Conservation (phyloP, 2,888 invertebrate genomes). For the Clivina fossor region DNA sequence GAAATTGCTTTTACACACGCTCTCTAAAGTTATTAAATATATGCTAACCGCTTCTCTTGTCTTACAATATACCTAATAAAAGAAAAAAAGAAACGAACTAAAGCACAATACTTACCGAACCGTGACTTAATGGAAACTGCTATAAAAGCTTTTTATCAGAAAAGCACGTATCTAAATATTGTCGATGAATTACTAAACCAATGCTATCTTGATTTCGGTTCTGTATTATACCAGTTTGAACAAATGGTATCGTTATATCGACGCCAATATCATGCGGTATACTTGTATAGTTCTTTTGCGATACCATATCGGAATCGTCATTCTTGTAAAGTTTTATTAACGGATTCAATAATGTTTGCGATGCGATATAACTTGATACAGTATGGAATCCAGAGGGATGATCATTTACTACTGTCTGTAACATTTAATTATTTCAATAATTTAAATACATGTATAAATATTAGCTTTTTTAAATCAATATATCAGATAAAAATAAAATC, state of each 20-base stretch:
- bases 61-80: no score
- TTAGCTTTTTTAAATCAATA: no score
- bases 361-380: conserved; percentile 62
- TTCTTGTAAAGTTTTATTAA: conserved; percentile 59
- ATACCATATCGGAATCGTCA: conserved; percentile 66
- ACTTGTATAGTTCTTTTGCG: conserved; percentile 68
- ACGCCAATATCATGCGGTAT: conserved; percentile 70
- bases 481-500: no score
- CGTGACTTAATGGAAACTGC: conserved; percentile 52
- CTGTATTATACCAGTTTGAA: conserved; percentile 48
- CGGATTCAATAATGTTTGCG: conserved; percentile 65
- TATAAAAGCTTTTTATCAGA: conserved; percentile 48
- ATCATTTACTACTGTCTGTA: conserved; percentile 50
- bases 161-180: conserved; percentile 57
- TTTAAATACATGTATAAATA: no score
- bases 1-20: no score
- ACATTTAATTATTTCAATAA: conserved; percentile 27
- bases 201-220: conserved; percentile 47
- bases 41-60: no score
- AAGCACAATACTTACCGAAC: conserved; percentile 50
- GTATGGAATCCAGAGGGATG: conserved; percentile 64
- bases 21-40: no score
- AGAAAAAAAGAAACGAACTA: conserved; percentile 4
- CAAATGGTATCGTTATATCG: conserved; percentile 53
- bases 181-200: conserved; percentile 58